Evolutionary conservation across 2,113 vertebrate genomes (phyloP), one percentile per base, ranked within the genome.

Genomic region (Myanophis thanlyinensis): DNA sequence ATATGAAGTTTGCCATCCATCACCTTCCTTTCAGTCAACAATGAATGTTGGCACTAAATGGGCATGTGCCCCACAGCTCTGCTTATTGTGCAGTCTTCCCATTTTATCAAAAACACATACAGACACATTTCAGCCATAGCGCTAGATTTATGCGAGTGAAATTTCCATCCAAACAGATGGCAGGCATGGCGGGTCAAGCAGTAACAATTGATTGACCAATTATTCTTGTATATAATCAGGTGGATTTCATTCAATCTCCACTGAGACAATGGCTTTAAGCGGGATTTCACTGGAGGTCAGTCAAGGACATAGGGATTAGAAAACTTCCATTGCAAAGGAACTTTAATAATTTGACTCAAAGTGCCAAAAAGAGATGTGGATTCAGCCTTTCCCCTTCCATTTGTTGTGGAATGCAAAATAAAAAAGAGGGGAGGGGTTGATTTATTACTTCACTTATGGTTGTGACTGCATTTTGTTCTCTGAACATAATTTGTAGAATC

Each of bases 61-160:
- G 67, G 15, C 13, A 13, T 0, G 35, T 85, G 40, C 35, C 48
- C 49, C 22, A 35, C 27, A 49, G 5, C 27, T 48, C 15, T 73
- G 10, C 23, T 46, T 86, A 46, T 93, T 47, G 40, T 30, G 88
- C 80, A 5, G 93, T 93, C 44, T 0, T 85, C 49, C 52, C 56
- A 48, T 67, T 27, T 93, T 87, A 59, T 91, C 52, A 30, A 0
- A 0, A 35, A 40, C 89, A 85, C 40, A 92, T 5, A 12, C 10
- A 49, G 1, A 27, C 86, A 46, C 20, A 11, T 30, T 13, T 53
- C 22, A 86, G 49, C 53, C n/a, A 12, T 25, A 44, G 91, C 67
- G n/a, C 35, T 87, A 53, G 12, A 67, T 67, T n/a, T 67, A n/a
- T 47, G 18, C 30, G 35, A 59, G 0, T 0, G 0, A 49, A 10